phyloP scores from a whole-genome alignment of 2,797 vertebrate species.

The Syngnathus acus region DNA sequence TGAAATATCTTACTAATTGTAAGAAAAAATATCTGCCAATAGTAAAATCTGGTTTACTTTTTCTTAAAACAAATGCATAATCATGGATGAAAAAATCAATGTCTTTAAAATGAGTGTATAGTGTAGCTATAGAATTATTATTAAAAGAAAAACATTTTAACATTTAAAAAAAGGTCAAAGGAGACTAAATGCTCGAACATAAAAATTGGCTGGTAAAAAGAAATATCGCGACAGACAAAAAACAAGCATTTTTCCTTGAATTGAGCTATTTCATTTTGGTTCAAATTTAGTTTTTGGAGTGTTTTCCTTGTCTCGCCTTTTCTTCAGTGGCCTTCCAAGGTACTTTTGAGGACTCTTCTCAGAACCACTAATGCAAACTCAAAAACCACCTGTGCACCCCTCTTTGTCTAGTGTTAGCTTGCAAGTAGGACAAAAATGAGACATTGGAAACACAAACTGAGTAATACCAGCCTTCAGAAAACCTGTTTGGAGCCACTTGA shows the following conservation, averaged over 20 bases:
- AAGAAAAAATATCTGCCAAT: too few relatives aligned
- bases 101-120: too few relatives aligned
- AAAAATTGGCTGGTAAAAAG: neutral
- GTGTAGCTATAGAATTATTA: too few relatives aligned
- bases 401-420: conserved; percentile 20
- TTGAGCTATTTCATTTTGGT: neutral
- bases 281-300: too few relatives aligned
- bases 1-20: too few relatives aligned
- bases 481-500: conserved; percentile 68
- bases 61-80: too few relatives aligned
- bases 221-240: neutral
- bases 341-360: neutral
- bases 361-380: conserved; percentile 18
- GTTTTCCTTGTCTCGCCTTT: neutral
- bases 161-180: neutral
- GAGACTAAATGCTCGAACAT: neutral
- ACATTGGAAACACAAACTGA: conserved; percentile 31
- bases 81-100: too few relatives aligned
- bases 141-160: too few relatives aligned
- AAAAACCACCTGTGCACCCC: conserved; percentile 3
- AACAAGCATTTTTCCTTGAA: neutral
- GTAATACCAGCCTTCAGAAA: conserved; percentile 30
- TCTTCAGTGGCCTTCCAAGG: too few relatives aligned
- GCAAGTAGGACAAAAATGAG: conserved; percentile 40
- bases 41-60: too few relatives aligned